A percentile compares a stretch with the other conserved stretches of the same genome.
Evolutionary conservation across 2,113 vertebrate genomes (phyloP).

Genomic region (Mesembrinibis cayennensis): DNA sequence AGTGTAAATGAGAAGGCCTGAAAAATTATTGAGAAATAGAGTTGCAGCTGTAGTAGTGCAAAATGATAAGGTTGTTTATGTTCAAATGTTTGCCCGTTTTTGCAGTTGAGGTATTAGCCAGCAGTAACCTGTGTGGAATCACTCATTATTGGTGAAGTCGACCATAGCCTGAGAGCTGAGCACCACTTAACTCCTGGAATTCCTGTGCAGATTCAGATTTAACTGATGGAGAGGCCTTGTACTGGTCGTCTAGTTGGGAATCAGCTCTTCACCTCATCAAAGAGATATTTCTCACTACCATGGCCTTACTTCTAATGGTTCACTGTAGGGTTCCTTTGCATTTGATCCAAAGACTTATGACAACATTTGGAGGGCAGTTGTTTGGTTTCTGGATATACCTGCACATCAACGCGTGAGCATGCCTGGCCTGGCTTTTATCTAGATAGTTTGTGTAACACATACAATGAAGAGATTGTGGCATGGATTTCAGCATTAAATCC

Average conservation of each 20-base stretch:
- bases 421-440: background rate
- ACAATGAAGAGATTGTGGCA: background rate
- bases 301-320: background rate
- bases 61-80: background rate
- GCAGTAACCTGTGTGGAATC: background rate
- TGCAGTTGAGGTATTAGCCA: background rate
- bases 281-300: fast-evolving
- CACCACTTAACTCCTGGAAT: background rate
- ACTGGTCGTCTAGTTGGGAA: fast-evolving
- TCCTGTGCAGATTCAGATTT: background rate
- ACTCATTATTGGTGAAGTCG: background rate
- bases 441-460: background rate
- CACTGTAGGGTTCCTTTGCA: background rate
- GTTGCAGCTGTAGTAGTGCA: background rate
- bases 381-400: background rate
- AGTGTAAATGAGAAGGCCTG: background rate
- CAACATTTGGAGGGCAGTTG: background rate
- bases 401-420: fast-evolving
- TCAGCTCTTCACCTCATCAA: background rate
- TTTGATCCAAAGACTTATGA: background rate
- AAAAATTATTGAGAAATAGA: background rate
- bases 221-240: background rate
- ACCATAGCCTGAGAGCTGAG: background rate
- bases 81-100: background rate
- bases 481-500: background rate